These are phyloP conservation scores for Andrena trimmerana DNA, from an alignment of 2,888 invertebrate genomes.

Conservation along the genomic window DNA sequence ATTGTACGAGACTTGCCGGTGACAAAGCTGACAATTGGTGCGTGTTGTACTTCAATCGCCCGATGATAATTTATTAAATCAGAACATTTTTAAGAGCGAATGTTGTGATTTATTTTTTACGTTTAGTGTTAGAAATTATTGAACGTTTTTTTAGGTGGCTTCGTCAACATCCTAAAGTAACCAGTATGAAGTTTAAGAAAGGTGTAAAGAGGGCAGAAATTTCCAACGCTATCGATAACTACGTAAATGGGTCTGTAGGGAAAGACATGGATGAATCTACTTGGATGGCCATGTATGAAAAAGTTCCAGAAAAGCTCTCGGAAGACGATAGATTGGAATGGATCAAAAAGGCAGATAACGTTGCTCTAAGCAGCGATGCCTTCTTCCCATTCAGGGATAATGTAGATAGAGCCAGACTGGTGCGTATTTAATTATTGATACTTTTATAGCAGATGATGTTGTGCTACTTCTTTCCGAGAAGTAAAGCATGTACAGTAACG, in stretches of 20 bases:
- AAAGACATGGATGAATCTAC: constrained; percentile 92
- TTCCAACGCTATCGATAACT: constrained; percentile 98
- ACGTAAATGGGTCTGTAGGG: constrained; percentile 96
- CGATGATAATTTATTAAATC: background rate
- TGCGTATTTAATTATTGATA: constrained; percentile 82
- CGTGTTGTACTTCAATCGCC: constrained; percentile 45
- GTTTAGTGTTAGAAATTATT: constrained; percentile 12
- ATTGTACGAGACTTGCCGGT: constrained; percentile 98
- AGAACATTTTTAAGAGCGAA: background rate
- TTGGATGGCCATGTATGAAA: constrained; percentile 92
- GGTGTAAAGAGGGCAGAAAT: constrained; percentile 96
- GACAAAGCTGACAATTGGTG: constrained; percentile 98
- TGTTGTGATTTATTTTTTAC: background rate
- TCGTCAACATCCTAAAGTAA: constrained; percentile 95
- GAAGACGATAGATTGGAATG: constrained; percentile 89
- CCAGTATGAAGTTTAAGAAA: constrained; percentile 93
- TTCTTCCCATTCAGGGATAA: constrained; percentile 99
- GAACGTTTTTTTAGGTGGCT: constrained; percentile 90
- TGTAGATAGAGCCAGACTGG: constrained; percentile 96
- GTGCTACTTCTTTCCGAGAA: background rate
- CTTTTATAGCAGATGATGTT: background rate
- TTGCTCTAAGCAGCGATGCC: constrained; percentile 97
- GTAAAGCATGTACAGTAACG: too few species aligned
- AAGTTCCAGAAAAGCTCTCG: constrained; percentile 90
- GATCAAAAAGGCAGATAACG: constrained; percentile 90